These are phyloP conservation scores for Steatornis caripensis DNA, from an alignment of 2,113 vertebrate genomes.

Conservation along the genomic window DNA sequence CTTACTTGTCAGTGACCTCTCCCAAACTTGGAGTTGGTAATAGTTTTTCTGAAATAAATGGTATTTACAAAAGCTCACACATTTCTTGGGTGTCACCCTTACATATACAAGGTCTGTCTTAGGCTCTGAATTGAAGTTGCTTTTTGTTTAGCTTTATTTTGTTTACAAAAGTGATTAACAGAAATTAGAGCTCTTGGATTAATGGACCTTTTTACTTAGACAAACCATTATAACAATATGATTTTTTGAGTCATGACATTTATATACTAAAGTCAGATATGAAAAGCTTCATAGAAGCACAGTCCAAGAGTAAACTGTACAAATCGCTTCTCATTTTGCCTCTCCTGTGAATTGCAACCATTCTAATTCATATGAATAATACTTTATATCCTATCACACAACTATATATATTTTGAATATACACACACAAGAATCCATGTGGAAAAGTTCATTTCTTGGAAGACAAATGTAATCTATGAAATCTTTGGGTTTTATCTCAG, in stretches of 20 bases:
- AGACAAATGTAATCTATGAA: background rate
- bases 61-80: background rate
- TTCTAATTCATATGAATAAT: background rate
- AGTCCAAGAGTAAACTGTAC: background rate
- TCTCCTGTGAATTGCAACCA: background rate
- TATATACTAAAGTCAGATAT: background rate
- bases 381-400: background rate
- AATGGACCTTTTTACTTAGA: background rate
- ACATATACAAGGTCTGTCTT: background rate
- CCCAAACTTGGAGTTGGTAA: background rate
- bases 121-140: background rate
- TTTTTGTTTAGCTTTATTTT: background rate
- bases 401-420: background rate
- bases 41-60: background rate
- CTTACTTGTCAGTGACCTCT: background rate
- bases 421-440: background rate
- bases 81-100: background rate
- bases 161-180: background rate
- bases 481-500: background rate
- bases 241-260: background rate
- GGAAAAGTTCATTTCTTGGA: background rate
- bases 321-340: background rate
- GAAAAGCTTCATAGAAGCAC: background rate
- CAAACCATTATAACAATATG: background rate
- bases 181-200: background rate